These are phyloP conservation scores for Takifugu rubripes DNA, from an alignment of 2,797 vertebrate species.

Conservation along the genomic window DNA sequence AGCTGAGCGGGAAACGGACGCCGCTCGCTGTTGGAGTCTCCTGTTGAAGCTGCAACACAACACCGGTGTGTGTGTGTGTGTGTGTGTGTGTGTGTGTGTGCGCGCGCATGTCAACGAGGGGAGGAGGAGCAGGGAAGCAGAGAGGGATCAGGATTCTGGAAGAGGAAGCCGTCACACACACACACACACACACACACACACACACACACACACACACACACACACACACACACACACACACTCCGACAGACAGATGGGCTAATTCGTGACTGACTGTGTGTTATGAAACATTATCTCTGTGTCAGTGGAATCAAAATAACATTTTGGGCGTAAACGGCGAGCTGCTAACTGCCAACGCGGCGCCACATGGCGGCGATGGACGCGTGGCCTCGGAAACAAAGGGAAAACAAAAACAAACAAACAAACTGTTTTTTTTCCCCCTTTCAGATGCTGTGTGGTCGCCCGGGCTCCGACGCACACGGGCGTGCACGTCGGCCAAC, in stretches of 20 bases:
- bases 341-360: constrained; percentile 47
- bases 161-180: constrained; percentile 62
- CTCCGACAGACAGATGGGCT: constrained; percentile 69
- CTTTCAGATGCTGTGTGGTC: constrained; percentile 45
- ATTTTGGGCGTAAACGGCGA: constrained; percentile 61
- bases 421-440: constrained; percentile 22
- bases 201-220: constrained; percentile 5
- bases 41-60: constrained; percentile 28
- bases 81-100: constrained; percentile 5
- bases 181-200: constrained; percentile 30
- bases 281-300: constrained; percentile 74
- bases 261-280: constrained; percentile 71
- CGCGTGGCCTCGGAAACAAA: constrained; percentile 27
- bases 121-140: constrained; percentile 41
- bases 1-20: too few species aligned
- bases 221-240: constrained; percentile 18
- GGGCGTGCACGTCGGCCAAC: constrained; percentile 36
- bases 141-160: constrained; percentile 61
- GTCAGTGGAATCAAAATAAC: constrained; percentile 74
- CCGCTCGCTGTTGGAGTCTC: background rate
- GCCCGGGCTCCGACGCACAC: constrained; percentile 36
- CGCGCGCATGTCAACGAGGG: constrained; percentile 47
- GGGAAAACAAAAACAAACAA: background rate
- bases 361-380: constrained; percentile 55
- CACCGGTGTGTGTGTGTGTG: background rate